phyloP scores from a whole-genome alignment of 2,888 invertebrate species.

The Coremacera marginata region DNA sequence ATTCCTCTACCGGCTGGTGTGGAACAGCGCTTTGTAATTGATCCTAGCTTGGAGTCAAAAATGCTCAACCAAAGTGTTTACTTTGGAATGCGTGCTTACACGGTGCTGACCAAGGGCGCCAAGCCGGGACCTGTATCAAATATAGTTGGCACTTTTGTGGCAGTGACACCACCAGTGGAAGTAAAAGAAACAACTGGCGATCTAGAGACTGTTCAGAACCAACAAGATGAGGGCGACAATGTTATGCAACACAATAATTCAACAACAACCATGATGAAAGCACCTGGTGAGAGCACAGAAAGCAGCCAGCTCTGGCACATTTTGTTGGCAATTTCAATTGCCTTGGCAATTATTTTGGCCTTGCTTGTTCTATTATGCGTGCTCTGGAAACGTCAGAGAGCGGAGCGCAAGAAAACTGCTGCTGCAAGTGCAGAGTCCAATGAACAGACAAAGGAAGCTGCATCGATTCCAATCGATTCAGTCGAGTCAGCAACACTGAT shows the following conservation, averaged over 20 bases:
- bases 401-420: not conserved
- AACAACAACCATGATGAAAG: slow-evolving; percentile 48
- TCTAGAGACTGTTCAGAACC: not conserved
- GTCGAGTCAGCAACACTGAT: not conserved
- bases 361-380: not conserved
- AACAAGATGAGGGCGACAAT: not conserved
- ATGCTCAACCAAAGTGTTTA: slow-evolving; percentile 71
- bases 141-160: slow-evolving; percentile 71
- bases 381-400: not conserved
- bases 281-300: slow-evolving; percentile 36
- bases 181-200: not conserved
- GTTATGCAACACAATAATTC: slow-evolving; percentile 38
- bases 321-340: not conserved
- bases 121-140: slow-evolving; percentile 71
- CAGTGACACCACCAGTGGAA: slow-evolving; percentile 47
- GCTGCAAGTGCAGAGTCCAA: not conserved
- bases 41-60: slow-evolving; percentile 68
- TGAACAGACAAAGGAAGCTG: not conserved
- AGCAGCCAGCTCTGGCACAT: not conserved
- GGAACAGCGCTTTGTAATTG: slow-evolving; percentile 1
- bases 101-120: slow-evolving; percentile 62
- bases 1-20: slow-evolving; percentile 65
- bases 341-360: not conserved
- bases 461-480: not conserved
- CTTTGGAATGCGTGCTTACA: slow-evolving; percentile 70